phyloP scores from a whole-genome alignment of 1,140 invertebrate genomes.

The Polyergus mexicanus region DNA sequence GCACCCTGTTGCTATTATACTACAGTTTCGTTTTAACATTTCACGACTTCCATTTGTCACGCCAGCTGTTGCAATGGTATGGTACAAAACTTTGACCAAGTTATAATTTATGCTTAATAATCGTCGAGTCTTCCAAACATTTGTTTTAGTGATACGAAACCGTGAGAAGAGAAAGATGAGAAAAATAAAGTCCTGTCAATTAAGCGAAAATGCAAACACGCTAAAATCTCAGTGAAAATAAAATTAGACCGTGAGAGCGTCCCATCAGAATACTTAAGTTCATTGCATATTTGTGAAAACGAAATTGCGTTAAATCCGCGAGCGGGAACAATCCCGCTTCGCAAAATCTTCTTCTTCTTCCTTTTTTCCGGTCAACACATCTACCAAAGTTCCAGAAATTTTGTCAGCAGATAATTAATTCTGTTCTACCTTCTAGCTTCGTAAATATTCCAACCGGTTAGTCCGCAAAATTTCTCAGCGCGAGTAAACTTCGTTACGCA shows the following conservation, averaged over 20 bases:
- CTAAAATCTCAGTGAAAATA: conserved; percentile 5
- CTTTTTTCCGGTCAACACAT: background rate
- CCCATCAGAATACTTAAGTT: conserved; percentile 31
- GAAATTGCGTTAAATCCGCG: conserved; percentile 36
- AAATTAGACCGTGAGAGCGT: conserved; percentile 24
- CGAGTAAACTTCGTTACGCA: conserved; percentile 46
- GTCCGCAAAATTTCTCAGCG: conserved; percentile 23
- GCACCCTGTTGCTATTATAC: background rate
- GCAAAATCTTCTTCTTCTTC: background rate
- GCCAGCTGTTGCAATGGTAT: conserved; percentile 20
- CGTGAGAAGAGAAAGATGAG: background rate
- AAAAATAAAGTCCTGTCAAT: conserved; percentile 24
- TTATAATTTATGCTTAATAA: conserved; percentile 8
- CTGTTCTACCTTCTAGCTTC: conserved; percentile 20
- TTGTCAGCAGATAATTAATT: conserved; percentile 55
- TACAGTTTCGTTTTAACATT: conserved; percentile 19
- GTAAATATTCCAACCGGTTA: conserved; percentile 37
- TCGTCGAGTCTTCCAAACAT: background rate
- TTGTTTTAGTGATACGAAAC: background rate
- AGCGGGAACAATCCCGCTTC: conserved; percentile 37
- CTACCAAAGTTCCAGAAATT: conserved; percentile 28
- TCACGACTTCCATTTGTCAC: conserved; percentile 5
- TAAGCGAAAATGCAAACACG: conserved; percentile 25
- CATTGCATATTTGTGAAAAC: conserved; percentile 38
- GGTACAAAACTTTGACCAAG: background rate